Evolutionary conservation across 1,140 invertebrate species (phyloP).

Genomic region (Pseudachorutes palmiensis): DNA sequence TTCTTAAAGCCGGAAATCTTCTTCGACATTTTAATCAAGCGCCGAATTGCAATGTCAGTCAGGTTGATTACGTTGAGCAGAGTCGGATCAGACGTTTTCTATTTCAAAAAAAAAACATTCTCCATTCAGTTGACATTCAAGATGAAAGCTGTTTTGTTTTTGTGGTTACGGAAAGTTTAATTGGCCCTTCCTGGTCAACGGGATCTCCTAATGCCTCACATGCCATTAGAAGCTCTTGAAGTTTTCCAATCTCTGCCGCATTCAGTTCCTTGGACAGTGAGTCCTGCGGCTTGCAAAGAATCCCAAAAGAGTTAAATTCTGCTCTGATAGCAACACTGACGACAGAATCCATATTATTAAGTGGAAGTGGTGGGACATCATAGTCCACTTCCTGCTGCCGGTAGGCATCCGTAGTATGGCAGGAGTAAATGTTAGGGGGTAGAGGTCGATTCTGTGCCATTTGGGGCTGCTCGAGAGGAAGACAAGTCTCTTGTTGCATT

Average conservation of each 20-base stretch:
- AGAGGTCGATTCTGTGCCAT: neutral
- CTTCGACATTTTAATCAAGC: constrained; percentile 86
- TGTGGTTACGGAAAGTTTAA: constrained; percentile 29
- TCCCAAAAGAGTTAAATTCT: constrained; percentile 64
- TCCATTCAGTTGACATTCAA: constrained; percentile 4
- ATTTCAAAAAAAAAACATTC: constrained; percentile 13
- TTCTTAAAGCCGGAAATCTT: constrained; percentile 78
- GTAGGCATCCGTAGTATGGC: neutral
- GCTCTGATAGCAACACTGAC: constrained; percentile 71
- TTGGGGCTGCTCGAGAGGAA: neutral
- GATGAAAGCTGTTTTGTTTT: constrained; percentile 1
- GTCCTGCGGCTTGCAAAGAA: constrained; percentile 39
- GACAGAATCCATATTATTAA: constrained; percentile 59
- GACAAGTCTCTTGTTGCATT: neutral
- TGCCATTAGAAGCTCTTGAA: constrained; percentile 73
- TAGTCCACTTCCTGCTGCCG: neutral
- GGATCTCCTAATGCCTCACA: constrained; percentile 72
- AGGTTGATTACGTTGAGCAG: constrained; percentile 77
- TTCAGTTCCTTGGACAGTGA: constrained; percentile 57
- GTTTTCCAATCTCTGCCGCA: constrained; percentile 67
- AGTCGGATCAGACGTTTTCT: constrained; percentile 51
- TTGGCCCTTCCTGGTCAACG: constrained; percentile 24
- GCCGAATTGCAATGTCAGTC: constrained; percentile 77
- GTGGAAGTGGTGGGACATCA: constrained; percentile 16
- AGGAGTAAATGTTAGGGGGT: neutral